These are phyloP conservation scores for Scortum barcoo DNA, from an alignment of 2,113 vertebrate species.

Conservation along the genomic window DNA sequence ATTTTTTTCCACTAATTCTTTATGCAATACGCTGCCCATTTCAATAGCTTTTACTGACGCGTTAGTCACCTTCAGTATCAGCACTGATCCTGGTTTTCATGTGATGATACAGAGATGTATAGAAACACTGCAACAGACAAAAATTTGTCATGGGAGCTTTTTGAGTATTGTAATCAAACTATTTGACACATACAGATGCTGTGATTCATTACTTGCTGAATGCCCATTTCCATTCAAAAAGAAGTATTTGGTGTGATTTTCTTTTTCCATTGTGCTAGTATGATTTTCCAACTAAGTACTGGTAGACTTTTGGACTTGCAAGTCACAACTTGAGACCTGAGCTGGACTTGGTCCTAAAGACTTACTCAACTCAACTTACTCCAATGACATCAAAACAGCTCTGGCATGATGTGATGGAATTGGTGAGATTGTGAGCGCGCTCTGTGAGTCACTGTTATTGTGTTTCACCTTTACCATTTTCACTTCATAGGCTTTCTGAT, in stretches of 20 bases:
- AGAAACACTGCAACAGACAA: background rate
- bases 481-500: conserved; percentile 13
- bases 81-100: background rate
- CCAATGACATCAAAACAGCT: background rate
- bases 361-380: background rate
- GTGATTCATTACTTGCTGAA: background rate
- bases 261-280: too few relatives aligned
- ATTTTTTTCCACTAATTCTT: background rate
- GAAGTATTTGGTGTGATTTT: background rate
- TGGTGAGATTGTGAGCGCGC: background rate
- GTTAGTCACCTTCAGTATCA: background rate
- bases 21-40: too few relatives aligned
- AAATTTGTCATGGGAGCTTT: background rate
- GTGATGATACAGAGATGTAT: background rate
- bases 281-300: too few relatives aligned
- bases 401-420: conserved; percentile 4
- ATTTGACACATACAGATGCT: background rate
- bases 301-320: background rate
- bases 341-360: background rate
- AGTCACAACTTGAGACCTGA: background rate
- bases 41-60: too few relatives aligned
- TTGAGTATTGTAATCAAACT: background rate
- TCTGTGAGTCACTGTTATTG: conserved; percentile 20
- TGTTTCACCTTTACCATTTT: conserved; percentile 25
- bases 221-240: background rate